These are phyloP conservation scores for Endotricha flammealis DNA, from an alignment of 2,888 invertebrate species.

Conservation along the genomic window DNA sequence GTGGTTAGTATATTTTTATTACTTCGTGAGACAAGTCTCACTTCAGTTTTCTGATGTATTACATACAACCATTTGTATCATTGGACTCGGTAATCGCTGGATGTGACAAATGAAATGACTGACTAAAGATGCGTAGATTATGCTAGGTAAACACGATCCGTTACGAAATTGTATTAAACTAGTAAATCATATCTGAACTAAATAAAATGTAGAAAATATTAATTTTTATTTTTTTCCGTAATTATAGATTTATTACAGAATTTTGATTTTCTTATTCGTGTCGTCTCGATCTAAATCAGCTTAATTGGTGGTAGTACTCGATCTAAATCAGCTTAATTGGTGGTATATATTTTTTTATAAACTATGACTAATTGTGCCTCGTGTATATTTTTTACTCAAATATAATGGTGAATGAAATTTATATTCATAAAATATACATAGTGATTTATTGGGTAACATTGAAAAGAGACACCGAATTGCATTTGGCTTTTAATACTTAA, in stretches of 20 bases:
- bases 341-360: no score
- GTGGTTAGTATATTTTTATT: constrained; percentile 19
- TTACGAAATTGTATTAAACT: constrained; percentile 16
- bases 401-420: no score
- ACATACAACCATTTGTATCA: constrained; percentile 7
- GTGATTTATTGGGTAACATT: no score
- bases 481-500: constrained; percentile 78
- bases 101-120: constrained; percentile 17
- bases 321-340: no score
- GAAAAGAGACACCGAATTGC: constrained; percentile 47
- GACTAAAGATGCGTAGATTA: constrained; percentile 16
- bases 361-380: no score
- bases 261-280: no score
- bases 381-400: no score
- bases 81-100: neutral
- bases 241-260: no score
- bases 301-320: no score
- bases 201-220: constrained; percentile 20
- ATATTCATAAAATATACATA: no score
- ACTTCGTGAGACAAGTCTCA: neutral
- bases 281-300: no score
- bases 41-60: no score
- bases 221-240: constrained; percentile 18
- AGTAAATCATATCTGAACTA: constrained; percentile 17
- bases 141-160: constrained; percentile 5